Conservation (phyloP, 2,113 vertebrate species). For the Dasyprocta punctata region DNA sequence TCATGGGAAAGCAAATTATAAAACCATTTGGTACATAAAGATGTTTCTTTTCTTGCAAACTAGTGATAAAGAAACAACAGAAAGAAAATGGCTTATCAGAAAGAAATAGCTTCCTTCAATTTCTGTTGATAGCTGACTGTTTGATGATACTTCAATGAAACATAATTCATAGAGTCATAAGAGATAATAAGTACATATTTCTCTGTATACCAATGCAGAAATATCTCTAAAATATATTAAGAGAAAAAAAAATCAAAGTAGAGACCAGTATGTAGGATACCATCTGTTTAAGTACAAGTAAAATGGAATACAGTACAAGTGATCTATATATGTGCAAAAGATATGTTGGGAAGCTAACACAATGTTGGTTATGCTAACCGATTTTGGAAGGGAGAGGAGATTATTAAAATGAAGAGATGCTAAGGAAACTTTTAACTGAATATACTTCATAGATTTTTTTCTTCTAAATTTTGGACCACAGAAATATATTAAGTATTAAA, state of each 20-base stretch:
- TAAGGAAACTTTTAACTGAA: not conserved
- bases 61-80: not conserved
- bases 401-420: not conserved
- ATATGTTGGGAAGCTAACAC: not conserved
- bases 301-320: not conserved
- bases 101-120: not conserved
- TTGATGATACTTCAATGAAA: not conserved
- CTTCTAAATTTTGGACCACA: not conserved
- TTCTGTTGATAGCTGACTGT: not conserved
- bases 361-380: not conserved
- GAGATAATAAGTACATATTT: not conserved
- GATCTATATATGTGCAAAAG: not conserved
- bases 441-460: not conserved
- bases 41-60: conserved; percentile 14
- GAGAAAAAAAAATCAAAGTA: not conserved
- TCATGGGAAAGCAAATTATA: not conserved
- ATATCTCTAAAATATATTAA: not conserved
- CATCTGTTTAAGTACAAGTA: not conserved
- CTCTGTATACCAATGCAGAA: not conserved
- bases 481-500: conserved; percentile 13
- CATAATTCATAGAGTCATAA: not conserved
- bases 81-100: conserved; percentile 6
- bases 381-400: not conserved
- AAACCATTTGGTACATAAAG: not conserved
- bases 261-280: not conserved